Evolutionary conservation across 2,113 vertebrate species (phyloP).

Genomic region (Hyperoodon ampullatus): DNA sequence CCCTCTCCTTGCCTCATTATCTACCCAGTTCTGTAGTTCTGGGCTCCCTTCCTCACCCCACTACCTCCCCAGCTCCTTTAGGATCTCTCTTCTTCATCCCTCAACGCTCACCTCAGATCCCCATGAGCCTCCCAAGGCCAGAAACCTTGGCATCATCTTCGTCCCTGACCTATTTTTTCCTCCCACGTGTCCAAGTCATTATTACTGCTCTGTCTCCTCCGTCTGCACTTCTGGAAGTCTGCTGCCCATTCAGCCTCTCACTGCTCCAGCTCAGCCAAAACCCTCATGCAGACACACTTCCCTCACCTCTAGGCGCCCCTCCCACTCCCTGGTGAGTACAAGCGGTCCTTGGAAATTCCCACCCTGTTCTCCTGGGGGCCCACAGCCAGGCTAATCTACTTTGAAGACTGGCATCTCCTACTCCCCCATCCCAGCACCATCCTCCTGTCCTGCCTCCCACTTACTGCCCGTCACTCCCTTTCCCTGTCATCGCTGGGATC

Average conservation of each 20-base stretch:
- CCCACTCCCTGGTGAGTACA: constrained; percentile 57
- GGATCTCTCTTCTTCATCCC: constrained; percentile 18
- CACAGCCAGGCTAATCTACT: not conserved
- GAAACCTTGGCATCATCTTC: constrained; percentile 70
- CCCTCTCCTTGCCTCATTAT: not conserved
- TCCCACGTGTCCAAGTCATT: constrained; percentile 76
- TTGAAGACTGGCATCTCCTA: constrained; percentile 9
- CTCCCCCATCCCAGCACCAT: not conserved
- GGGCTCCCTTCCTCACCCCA: not conserved
- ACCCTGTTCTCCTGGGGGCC: constrained; percentile 10
- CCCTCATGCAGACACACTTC: constrained; percentile 56
- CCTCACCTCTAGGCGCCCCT: constrained; percentile 34
- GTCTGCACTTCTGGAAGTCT: constrained; percentile 76
- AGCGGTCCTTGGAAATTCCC: constrained; percentile 71
- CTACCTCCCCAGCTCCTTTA: not conserved
- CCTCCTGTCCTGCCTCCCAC: not conserved
- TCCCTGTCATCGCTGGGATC: not conserved
- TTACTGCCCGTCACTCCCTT: not conserved
- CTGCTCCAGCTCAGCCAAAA: constrained; percentile 54
- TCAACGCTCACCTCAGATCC: constrained; percentile 27
- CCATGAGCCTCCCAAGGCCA: constrained; percentile 53
- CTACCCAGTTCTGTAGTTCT: not conserved
- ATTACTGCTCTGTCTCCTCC: constrained; percentile 69
- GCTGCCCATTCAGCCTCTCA: constrained; percentile 75
- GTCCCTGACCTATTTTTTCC: constrained; percentile 80